Percentiles rank a stretch among this genome's conserved stretches.
These are phyloP conservation scores for Pterophyllum scalare DNA, from an alignment of 2,113 vertebrate genomes.

Conservation along the genomic window DNA sequence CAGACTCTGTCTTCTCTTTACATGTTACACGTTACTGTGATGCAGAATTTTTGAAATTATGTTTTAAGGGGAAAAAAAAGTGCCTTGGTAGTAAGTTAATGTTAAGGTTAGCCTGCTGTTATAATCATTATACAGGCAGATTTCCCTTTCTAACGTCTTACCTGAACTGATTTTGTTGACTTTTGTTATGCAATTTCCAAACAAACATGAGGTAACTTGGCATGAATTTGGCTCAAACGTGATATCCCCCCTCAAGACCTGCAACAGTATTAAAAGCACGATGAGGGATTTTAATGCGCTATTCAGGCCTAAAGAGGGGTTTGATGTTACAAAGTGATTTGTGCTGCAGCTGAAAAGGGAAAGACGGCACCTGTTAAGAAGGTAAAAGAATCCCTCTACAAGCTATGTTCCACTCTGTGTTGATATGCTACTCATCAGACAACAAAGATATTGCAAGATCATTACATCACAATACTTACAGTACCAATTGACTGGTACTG, in stretches of 20 bases:
- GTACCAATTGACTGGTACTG: too few species aligned
- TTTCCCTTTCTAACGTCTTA: neutral
- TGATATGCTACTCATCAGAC: neutral
- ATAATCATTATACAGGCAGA: constrained; percentile 27
- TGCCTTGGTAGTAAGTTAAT: neutral
- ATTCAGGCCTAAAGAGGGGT: constrained; percentile 11
- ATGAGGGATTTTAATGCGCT: neutral
- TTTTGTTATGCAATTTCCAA: constrained; percentile 49
- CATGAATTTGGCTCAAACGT: constrained; percentile 27
- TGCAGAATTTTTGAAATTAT: neutral
- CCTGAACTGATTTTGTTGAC: neutral
- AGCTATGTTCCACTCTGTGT: neutral
- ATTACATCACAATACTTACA: neutral
- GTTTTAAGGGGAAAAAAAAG: neutral
- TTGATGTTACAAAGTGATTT: constrained; percentile 50
- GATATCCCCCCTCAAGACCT: constrained; percentile 42
- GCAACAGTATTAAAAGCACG: constrained; percentile 39
- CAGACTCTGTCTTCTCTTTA: neutral
- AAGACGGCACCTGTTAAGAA: constrained; percentile 63
- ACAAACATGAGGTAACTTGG: constrained; percentile 38
- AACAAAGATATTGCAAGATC: neutral
- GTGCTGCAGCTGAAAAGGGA: constrained; percentile 40
- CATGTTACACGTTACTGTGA: neutral
- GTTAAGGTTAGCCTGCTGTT: neutral
- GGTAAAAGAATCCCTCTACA: constrained; percentile 29